Base-by-base conservation (phyloP, 2,113 vertebrate species). In the Hydrochoerus hydrochaeris region DNA sequence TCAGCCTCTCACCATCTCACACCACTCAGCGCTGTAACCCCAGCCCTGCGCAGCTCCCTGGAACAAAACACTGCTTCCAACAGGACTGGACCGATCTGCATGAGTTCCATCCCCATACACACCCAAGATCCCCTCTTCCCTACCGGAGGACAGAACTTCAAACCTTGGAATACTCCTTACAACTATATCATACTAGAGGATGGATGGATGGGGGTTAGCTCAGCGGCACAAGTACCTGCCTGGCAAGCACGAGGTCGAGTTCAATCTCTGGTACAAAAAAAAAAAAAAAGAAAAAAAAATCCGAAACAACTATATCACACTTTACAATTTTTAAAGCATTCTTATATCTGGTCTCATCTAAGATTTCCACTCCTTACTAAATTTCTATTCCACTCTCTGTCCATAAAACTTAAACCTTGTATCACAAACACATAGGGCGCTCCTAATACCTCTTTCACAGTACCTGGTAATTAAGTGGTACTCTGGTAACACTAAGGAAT, bases 271-370 rank as follows among this genome's bases (percentile, higher is more conserved):
- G 46, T 46, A 46, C 46, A 46, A 46, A 46, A 46, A 46, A 46
- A 4, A 46, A 46, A 46, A 46, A 4, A 46, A 46, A 46, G 7
- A 4, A 46, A 46, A n/a, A n/a, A n/a, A n/a, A n/a, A n/a, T n/a
- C n/a, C 46, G 7, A 46, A 46, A 88, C n/a, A 73, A 26, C 11
- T 35, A 6, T 60, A 44, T 28, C 75, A 67, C 24, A 83, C 35
- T 57, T 92, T 17, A 88, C n/a, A 83, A 9, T 57, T 75, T 84
- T 91, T 83, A 96, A 88, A 89, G 32, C 62, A 80, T 57, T 87
- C 46, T 86, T 81, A 38, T 62, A 17, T 5, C 63, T 77, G 41
- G 44, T 91, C 81, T 75, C 28, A 28, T 32, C 80, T 44, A 58
- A 81, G 63, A 20, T 32, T 54, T 24, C 20, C 7, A 67, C 30